These are phyloP conservation scores for Brenthis daphne DNA, from an alignment of 2,888 invertebrate genomes.

Conservation along the genomic window DNA sequence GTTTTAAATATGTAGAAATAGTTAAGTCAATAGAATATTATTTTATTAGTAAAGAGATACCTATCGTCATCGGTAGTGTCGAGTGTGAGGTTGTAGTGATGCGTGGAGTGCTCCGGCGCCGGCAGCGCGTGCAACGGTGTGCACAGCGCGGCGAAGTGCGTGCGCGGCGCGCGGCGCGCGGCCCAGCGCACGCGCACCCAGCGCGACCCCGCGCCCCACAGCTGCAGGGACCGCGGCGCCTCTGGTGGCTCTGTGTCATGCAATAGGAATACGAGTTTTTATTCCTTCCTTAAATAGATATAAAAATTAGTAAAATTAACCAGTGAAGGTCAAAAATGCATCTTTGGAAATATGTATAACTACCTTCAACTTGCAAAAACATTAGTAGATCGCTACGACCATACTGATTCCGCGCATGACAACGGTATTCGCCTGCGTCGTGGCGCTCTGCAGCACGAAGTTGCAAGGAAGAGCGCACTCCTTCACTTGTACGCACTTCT, in stretches of 20 bases:
- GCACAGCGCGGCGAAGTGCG: slow-evolving; percentile 50
- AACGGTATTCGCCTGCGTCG: slow-evolving; percentile 88
- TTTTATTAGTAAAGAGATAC: slow-evolving; percentile 35
- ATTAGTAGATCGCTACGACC: slow-evolving; percentile 85
- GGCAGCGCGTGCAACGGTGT: slow-evolving; percentile 53
- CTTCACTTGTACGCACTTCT: slow-evolving; percentile 85
- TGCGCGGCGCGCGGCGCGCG: slow-evolving; percentile 33
- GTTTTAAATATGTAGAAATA: neutral
- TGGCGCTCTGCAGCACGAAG: slow-evolving; percentile 85
- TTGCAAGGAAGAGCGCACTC: slow-evolving; percentile 85
- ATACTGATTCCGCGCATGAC: slow-evolving; percentile 86
- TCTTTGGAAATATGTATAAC: neutral
- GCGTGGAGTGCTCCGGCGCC: slow-evolving; percentile 44
- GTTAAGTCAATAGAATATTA: neutral
- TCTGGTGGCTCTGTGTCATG: slow-evolving; percentile 86
- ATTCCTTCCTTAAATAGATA: no score
- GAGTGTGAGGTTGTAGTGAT: slow-evolving; percentile 54
- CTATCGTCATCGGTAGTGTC: slow-evolving; percentile 45
- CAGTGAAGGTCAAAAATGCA: no score
- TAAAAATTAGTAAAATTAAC: no score
- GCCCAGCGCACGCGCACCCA: slow-evolving; percentile 84
- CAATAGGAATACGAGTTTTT: neutral
- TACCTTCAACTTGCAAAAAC: slow-evolving; percentile 86
- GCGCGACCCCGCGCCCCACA: slow-evolving; percentile 83
- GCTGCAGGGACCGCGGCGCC: slow-evolving; percentile 83